phyloP scores from a whole-genome alignment of 2,888 invertebrate genomes.

The Arctia plantaginis region DNA sequence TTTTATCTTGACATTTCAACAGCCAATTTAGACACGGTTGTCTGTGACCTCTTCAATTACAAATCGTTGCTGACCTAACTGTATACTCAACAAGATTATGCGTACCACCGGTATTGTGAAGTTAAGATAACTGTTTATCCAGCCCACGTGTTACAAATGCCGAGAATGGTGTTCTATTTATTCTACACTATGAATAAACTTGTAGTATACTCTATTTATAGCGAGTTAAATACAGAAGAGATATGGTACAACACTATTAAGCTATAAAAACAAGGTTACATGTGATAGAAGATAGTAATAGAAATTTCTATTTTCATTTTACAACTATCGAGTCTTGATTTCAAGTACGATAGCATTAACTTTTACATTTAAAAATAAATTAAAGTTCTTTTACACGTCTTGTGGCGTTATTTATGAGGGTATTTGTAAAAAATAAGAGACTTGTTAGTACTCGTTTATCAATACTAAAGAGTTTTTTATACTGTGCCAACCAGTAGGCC shows the following conservation, averaged over 20 bases:
- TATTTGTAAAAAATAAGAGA: no score
- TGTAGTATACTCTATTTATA: conserved; percentile 5
- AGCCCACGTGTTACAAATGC: conserved; percentile 35
- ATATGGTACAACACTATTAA: background rate
- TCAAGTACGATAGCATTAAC: background rate
- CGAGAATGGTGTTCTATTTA: conserved; percentile 17
- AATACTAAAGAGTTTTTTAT: no score
- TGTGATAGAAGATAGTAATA: background rate
- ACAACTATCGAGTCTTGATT: background rate
- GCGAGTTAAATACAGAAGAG: background rate
- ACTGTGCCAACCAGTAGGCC: no score
- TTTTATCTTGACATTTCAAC: background rate
- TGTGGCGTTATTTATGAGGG: no score
- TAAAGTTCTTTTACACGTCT: no score
- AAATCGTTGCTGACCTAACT: conserved; percentile 50
- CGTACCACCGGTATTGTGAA: conserved; percentile 48
- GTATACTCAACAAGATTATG: conserved; percentile 45
- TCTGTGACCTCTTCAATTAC: conserved; percentile 35
- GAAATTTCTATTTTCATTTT: background rate
- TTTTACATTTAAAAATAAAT: no score
- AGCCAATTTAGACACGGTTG: conserved; percentile 8
- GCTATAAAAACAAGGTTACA: background rate
- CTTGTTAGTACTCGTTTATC: no score
- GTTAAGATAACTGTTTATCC: conserved; percentile 53
- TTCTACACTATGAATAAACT: conserved; percentile 3